Evolutionary conservation across 53 echinoderm and acorn worm genomes (phyloP), one percentile per base, ranked within the genome.

Genomic region (Hippasteria phrygiana): DNA sequence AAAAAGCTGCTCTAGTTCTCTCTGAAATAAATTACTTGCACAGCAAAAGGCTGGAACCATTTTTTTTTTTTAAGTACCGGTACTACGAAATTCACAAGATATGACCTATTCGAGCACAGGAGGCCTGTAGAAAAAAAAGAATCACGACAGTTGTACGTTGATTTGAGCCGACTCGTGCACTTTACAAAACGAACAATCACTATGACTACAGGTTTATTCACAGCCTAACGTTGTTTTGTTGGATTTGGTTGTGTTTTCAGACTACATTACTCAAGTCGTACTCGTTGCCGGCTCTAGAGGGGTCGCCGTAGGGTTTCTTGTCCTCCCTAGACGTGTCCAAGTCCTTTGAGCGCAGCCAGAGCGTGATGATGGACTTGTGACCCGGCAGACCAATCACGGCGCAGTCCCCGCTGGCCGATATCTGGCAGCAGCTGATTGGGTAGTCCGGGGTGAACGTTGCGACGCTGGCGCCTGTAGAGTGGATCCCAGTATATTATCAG

Each of bases 351-450:
- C 93, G 93, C 45, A 99, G 77, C 88, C 96, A 91, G 27, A 99
- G 77, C 37, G 96, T 94, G 72, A 96, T 90, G 70, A 99, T 90
- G 36, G 94, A 91, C 53, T 74, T 50, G 26, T 94, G 90, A 20
- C 96, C 93, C 0, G 70, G 81, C 37, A 96, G 90, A 37, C 96
- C 96, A 80, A 99, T 94, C 87, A 96, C 96, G 24, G 94, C 99
- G 67, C 95, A 94, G 43, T 89, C 83, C 34, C 99, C 99, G 63
- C 90, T 96, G 34, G 99, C 99, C 22, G 96, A 96, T 46, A 99
- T 99, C 76, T 99, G 99, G 67, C 99, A 99, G 90, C 99, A 99
- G 92, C 94, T 99, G 88, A 99, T 90, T 83, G 99, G 96, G 6
- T 79, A 76, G 55, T 99, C 99, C 0, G 99, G 99, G 55, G 99